phyloP scores from a whole-genome alignment of 2,797 vertebrate genomes.

The Clangula hyemalis region DNA sequence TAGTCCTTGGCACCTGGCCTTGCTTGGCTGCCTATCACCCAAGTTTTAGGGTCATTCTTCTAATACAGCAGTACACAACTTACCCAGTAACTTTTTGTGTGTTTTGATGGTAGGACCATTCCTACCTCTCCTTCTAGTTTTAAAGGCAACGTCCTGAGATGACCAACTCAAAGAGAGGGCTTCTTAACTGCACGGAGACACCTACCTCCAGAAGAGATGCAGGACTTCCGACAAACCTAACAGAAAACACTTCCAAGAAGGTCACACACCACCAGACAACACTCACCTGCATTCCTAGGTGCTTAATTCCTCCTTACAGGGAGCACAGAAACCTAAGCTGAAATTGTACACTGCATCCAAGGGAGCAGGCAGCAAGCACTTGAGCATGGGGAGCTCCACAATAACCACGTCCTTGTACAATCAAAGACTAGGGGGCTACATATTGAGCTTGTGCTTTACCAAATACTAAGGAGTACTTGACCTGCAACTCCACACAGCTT shows the following conservation, averaged over 20 bases:
- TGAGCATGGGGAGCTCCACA: accelerated
- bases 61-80: accelerated
- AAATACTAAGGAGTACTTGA: background rate
- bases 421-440: background rate
- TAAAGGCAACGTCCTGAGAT: background rate
- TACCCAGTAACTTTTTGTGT: background rate
- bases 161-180: background rate
- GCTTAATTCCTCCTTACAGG: background rate
- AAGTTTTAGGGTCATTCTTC: background rate
- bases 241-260: background rate
- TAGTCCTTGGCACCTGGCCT: background rate
- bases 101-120: background rate
- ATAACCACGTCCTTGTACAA: background rate
- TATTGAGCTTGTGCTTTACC: background rate
- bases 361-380: background rate
- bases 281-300: background rate
- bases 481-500: background rate
- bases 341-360: background rate
- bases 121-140: background rate
- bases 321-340: background rate
- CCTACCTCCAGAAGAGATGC: background rate
- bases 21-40: background rate
- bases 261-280: background rate
- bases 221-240: background rate
- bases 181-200: background rate